A percentile compares a stretch with the other conserved stretches of the same genome.
These are phyloP conservation scores for Bombus breviceps DNA, from an alignment of 1,140 invertebrate genomes.

Conservation along the genomic window DNA sequence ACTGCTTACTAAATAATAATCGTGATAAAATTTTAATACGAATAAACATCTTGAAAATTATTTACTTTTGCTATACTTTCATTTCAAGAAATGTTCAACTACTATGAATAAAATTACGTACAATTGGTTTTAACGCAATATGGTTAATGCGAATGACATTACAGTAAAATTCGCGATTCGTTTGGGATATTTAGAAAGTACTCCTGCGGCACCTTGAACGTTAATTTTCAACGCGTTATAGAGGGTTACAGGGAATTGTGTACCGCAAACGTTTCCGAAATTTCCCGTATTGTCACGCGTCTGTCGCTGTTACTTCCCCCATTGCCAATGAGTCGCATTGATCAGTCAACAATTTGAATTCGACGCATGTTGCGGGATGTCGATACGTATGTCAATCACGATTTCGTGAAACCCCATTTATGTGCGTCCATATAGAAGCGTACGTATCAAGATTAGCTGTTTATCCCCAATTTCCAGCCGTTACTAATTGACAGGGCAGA, in stretches of 20 bases:
- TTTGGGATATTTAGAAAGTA: not conserved
- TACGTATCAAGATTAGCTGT: constrained; percentile 48
- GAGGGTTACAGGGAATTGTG: not conserved
- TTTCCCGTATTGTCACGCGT: not conserved
- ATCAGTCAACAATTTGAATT: constrained; percentile 5
- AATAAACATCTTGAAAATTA: too few species aligned
- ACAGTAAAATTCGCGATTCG: too few species aligned
- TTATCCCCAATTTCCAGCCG: constrained; percentile 44
- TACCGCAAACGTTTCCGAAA: not conserved
- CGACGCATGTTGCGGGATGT: not conserved
- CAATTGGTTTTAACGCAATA: too few species aligned
- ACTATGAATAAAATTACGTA: too few species aligned
- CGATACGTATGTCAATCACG: constrained; percentile 7
- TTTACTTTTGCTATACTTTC: too few species aligned
- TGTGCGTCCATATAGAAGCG: not conserved
- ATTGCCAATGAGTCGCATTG: constrained; percentile 13
- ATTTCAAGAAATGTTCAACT: too few species aligned
- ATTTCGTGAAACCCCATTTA: not conserved
- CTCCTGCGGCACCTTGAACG: too few species aligned
- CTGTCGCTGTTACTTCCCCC: not conserved
- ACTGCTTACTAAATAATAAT: too few species aligned
- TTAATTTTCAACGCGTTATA: not conserved
- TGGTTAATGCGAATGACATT: too few species aligned
- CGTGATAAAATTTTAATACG: too few species aligned
- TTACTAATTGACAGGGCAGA: constrained; percentile 37